Evolutionary conservation across 23 tunicate species (phyloP), one percentile per base, ranked within the genome.

Genomic region (Ascidia mentula): DNA sequence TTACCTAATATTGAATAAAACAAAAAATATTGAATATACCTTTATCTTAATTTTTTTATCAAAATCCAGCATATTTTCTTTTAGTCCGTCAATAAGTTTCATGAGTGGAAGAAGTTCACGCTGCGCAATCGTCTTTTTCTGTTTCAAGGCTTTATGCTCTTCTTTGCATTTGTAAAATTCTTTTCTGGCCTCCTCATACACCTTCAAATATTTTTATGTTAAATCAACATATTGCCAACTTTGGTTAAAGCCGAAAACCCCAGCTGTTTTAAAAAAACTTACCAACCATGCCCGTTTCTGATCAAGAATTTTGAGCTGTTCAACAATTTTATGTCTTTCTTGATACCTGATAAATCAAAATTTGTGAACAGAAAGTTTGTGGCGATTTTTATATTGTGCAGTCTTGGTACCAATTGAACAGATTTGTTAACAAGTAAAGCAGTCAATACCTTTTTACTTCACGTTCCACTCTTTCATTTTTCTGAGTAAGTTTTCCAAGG

Each of bases 231-330:
- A 15, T 15, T 42, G 12, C 53, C 12, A 42, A 42, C 15, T 26
- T 69, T 69, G 17, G 32, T 69, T 69, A 8, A 69, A 31, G 20
- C 33, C 8, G 33, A 69, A 69, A 69, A 13, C 33, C 32, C 15
- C 15, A 69, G 9, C 20, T 24, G 72, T 69, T 20, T 20, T n/a
- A n/a, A n/a, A n/a, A n/a, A 45, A 13, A 71, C 93, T 72, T 74
- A 90, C 95, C 31, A 88, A 79, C 89, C 95, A 90, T 6, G 89
- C 95, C 3, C 80, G 73, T 59, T 90, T 90, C 69, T 77, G 69
- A 3, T 90, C 86, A 65, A 90, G 38, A 36, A 45, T 82, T 76
- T 84, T 77, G 37, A 81, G 72, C 69, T 75, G 60, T 31, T 65
- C 79, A 7, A 69, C 32, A 15, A 90, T 72, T 18, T 87, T 86